Base-by-base conservation (phyloP, 2,888 invertebrate species). In the Cryptosula pallasiana region DNA sequence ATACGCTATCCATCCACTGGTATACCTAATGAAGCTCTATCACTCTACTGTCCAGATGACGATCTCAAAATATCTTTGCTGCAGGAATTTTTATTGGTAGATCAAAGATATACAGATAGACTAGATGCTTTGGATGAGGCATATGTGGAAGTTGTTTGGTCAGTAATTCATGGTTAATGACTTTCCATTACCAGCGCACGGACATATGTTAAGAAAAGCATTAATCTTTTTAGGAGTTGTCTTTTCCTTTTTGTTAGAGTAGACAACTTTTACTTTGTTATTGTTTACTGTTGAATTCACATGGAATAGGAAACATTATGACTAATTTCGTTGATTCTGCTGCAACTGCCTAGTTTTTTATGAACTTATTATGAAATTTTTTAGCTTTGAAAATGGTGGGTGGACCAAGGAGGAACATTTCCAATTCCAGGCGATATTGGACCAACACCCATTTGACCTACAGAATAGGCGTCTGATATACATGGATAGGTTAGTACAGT, bases 11-110 rank as follows among this genome's bases (percentile, higher is more conserved):
- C 70, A 27, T 5, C 34, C 13, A 76, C 76, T 29, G 83, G 83
- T 20, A 83, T 84, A 57, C 84, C 84, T 5, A 77, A 78, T 32
- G 82, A 82, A 73, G 83, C 83, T 13, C 79, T 81, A 72, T 79
- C 81, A 45, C 73, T 82, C n/a, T 79, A 80, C 25, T 84, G 83
- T 74, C 80, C 81, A 29, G 80, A 83, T 72, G 72, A 75, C 71
- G 77, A 78, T 25, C 77, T 84, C 25, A 84, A 83, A 75, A 77
- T 79, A 13, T 76, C 78, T 3, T 78, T 83, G 0, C 75, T 84
- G 34, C 79, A 82, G 55, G 82, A 84, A 74, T 84, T 84, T 75
- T 77, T 83, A 20, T 71, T 81, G 16, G 76, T 84, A 34, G 84
- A 84, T 76, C 79, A 80, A 35, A 80, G 79, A 73, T 83, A 82